Base-by-base conservation (phyloP, 2,113 vertebrate species). In the Istiophorus platypterus region DNA sequence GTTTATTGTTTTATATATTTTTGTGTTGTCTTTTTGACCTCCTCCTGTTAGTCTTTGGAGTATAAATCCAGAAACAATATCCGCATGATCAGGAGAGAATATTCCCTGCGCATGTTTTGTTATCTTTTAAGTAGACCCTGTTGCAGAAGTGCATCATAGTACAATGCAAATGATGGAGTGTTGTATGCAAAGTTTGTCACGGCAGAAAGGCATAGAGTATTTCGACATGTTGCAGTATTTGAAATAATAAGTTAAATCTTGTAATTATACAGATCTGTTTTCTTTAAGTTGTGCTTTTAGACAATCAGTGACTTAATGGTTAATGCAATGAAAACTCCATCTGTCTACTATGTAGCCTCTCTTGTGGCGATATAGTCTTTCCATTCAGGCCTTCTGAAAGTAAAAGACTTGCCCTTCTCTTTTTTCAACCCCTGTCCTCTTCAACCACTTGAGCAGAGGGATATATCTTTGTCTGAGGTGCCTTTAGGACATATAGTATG, bases 381-480 rank as follows among this genome's bases (percentile, higher is more conserved):
- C 69, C 73, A 74, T 75, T 63, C 63, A 11, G 31, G 64, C 52
- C 78, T 76, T 75, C 65, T 74, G 29, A 42, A 42, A 66, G 65
- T 71, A 58, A 89, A 81, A 75, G 26, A 52, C 41, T 75, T 82
- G 37, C 59, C 42, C 11, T 61, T 56, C 18, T 51, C n/a, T 67
- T 77, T 71, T 73, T 75, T 29, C 22, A 74, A 70, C 67, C 41
- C 75, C 22, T 45, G 82, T 87, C 78, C 74, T 79, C 61, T 82
- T 82, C 52, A 78, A 77, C 77, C 69, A 37, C 74, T 61, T 3
- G 5, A 77, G 73, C 56, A 72, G 86, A 89, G 86, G 87, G 86
- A 85, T 92, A 57, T 84, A 67, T 85, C 77, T 91, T 89, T 78
- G 78, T 91, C 79, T 90, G 89, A 80, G 90, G 92, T 93, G 93